A percentile compares a stretch with the other conserved stretches of the same genome.
phyloP scores from a whole-genome alignment of 2,888 invertebrate genomes.

The Drosophila birchii region DNA sequence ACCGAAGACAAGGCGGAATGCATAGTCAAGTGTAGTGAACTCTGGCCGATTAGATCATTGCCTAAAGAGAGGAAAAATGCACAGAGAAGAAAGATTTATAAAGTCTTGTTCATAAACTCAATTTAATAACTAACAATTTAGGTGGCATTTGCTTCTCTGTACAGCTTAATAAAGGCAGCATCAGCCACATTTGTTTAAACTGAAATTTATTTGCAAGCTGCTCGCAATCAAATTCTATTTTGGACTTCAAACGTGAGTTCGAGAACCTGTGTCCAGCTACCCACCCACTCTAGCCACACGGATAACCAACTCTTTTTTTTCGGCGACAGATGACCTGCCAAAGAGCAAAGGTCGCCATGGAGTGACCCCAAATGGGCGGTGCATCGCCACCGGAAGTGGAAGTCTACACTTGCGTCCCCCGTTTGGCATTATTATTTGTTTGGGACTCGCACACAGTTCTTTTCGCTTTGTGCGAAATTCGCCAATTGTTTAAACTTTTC shows the following conservation, averaged over 20 bases:
- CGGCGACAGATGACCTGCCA: slow-evolving; percentile 35
- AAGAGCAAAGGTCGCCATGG: slow-evolving; percentile 41
- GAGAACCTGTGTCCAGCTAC: slow-evolving; percentile 24
- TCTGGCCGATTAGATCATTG: slow-evolving; percentile 24
- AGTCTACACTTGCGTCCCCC: slow-evolving; percentile 38
- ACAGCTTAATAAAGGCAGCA: slow-evolving; percentile 15
- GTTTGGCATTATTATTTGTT: slow-evolving; percentile 54
- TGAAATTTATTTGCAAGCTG: slow-evolving; percentile 42
- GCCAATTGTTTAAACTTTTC: slow-evolving; percentile 63
- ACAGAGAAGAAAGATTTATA: not conserved
- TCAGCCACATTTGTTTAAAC: slow-evolving; percentile 38
- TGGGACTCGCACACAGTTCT: slow-evolving; percentile 27
- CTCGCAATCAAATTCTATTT: slow-evolving; percentile 54
- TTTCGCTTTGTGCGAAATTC: slow-evolving; percentile 18
- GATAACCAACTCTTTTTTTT: slow-evolving; percentile 41
- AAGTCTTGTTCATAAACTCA: not conserved
- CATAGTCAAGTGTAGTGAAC: slow-evolving; percentile 75
- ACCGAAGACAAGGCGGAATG: slow-evolving; percentile 42
- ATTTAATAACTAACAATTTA: slow-evolving; percentile 2
- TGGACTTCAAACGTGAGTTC: slow-evolving; percentile 29
- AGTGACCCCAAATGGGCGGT: slow-evolving; percentile 57
- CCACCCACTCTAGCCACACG: slow-evolving; percentile 29
- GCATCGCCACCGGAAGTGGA: slow-evolving; percentile 70
- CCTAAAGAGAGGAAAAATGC: not conserved
- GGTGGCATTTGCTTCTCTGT: slow-evolving; percentile 1